Evolutionary conservation across 2,797 vertebrate species (phyloP), one percentile per base, ranked within the genome.

Genomic region (Manis javanica): DNA sequence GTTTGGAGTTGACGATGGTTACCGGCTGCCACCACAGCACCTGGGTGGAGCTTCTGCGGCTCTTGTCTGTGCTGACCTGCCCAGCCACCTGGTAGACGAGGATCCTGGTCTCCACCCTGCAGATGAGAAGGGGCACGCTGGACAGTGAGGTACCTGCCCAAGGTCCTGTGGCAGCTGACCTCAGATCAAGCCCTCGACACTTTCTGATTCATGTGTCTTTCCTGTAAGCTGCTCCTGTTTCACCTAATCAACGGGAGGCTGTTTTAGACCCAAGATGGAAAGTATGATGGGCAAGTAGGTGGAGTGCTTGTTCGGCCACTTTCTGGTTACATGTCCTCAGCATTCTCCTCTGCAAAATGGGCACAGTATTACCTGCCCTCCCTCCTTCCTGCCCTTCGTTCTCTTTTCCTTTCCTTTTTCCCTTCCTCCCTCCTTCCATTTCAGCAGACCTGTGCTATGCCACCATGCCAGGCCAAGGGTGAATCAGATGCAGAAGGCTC

Each of bases 151-250:
- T 1, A 72, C n/a, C 55, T n/a, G 59, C 29, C 21, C 14, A 9
- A 69, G 68, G 49, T 7, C 39, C n/a, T 19, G 15, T 0, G 0
- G 63, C 75, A 69, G 87, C n/a, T 14, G 29, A 24, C 37, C 14
- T 23, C 15, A 39, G 37, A 39, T 39, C 37, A 49, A 71, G 55
- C 34, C 37, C 49, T 42, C n/a, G 3, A 15, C 0, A 1, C 39
- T 26, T 29, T 77, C 49, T 18, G 1, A 37, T 18, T 15, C 5
- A 3, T 16, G n/a, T 0, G 0, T n/a, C 24, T 66, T 39, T 18
- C 51, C 34, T 19, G 0, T 1, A 51, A 63, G 46, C 24, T 5
- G 14, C 4, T 46, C 29, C 46, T 6, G 0, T 34, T 37, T 57
- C 31, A 2, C 77, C 10, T 9, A 55, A 37, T 46, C 29, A 4